Evolutionary conservation across 1,140 invertebrate genomes (phyloP).

Genomic region (Oncopodura yosiiana): DNA sequence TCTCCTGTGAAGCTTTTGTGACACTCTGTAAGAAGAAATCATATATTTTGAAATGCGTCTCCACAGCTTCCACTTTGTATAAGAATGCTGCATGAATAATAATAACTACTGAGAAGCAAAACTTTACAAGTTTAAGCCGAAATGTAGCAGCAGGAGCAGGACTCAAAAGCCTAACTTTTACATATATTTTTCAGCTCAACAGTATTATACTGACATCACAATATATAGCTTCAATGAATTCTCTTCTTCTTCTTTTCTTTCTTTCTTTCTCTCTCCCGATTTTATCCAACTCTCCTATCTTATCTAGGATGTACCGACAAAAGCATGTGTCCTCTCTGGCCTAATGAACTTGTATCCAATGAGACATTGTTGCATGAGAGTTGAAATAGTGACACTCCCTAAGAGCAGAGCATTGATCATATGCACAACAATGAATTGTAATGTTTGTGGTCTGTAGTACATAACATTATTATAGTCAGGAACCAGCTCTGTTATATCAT

Average conservation of each 20-base stretch:
- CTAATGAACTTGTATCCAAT: conserved; percentile 5
- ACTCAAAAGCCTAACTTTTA: neutral
- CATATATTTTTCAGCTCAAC: conserved; percentile 3
- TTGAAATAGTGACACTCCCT: neutral
- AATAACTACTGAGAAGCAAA: too few species aligned
- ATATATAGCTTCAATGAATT: neutral
- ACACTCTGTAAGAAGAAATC: too few species aligned
- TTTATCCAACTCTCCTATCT: neutral
- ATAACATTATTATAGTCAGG: too few species aligned
- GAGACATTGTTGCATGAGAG: conserved; percentile 2
- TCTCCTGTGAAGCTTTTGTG: too few species aligned
- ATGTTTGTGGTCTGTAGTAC: too few species aligned
- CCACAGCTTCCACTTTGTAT: too few species aligned
- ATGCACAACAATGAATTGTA: neutral
- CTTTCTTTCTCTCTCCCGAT: neutral
- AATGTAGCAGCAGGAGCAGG: too few species aligned
- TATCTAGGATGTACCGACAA: neutral
- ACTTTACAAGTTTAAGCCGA: too few species aligned
- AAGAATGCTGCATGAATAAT: too few species aligned
- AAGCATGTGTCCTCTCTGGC: neutral
- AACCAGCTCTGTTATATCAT: too few species aligned
- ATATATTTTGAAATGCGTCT: too few species aligned
- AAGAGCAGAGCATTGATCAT: neutral
- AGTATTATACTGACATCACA: conserved; percentile 1
- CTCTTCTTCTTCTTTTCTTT: neutral